Conservation (phyloP, 2,888 invertebrate species). For the Malacosoma neustria region DNA sequence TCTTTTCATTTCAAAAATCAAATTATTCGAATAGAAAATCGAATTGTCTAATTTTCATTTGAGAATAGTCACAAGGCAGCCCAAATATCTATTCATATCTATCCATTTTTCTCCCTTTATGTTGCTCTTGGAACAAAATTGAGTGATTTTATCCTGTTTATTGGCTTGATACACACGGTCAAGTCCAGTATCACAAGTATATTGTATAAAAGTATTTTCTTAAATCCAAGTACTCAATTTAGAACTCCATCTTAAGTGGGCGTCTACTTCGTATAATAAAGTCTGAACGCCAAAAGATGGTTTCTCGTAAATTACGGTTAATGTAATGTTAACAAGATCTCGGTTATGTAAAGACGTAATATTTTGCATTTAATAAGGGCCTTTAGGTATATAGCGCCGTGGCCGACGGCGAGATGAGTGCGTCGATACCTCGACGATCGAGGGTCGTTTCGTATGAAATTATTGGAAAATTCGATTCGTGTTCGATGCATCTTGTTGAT, state of each 20-base stretch:
- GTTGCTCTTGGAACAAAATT: too few relatives aligned
- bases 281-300: constrained; percentile 22
- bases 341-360: constrained; percentile 57
- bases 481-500: constrained; percentile 59
- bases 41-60: too few relatives aligned
- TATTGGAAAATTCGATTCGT: constrained; percentile 68
- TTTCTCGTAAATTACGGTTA: constrained; percentile 53
- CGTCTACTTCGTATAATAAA: background rate
- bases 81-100: too few relatives aligned
- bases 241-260: background rate
- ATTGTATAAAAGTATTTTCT: constrained; percentile 21
- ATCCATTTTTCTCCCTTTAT: too few relatives aligned
- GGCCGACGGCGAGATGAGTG: constrained; percentile 61
- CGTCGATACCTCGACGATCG: constrained; percentile 52
- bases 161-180: too few relatives aligned
- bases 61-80: too few relatives aligned
- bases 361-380: constrained; percentile 70
- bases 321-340: constrained; percentile 63
- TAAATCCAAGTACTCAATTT: constrained; percentile 11
- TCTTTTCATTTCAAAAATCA: too few relatives aligned
- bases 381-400: constrained; percentile 39
- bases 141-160: too few relatives aligned
- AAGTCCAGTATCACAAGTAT: too few relatives aligned
- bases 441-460: constrained; percentile 58
- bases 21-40: too few relatives aligned